A percentile compares a stretch with the other conserved stretches of the same genome.
Conservation (phyloP, 1,140 invertebrate species). For the Neodiprion lecontei region DNA sequence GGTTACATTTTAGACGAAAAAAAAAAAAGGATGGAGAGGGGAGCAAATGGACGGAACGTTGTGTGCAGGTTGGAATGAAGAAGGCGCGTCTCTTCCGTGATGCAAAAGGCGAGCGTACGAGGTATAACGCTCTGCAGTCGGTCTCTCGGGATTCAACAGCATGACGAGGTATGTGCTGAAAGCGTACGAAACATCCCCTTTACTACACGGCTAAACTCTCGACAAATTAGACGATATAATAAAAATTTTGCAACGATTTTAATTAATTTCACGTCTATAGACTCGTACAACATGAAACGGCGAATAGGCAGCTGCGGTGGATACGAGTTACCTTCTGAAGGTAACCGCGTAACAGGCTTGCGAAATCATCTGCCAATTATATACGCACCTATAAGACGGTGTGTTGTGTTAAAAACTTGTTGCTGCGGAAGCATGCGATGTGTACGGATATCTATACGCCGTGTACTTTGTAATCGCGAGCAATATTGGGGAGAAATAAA, state of each 20-base stretch:
- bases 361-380: slow-evolving; percentile 1
- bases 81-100: not conserved
- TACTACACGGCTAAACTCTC: slow-evolving; percentile 5
- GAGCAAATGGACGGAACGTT: too few species aligned
- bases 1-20: too few species aligned
- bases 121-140: not conserved
- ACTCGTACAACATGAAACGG: too few species aligned
- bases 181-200: slow-evolving; percentile 51
- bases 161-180: slow-evolving; percentile 56
- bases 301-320: too few species aligned
- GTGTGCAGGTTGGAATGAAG: too few species aligned
- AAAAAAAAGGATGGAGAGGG: too few species aligned
- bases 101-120: not conserved
- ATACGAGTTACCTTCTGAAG: not conserved
- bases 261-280: not conserved
- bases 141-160: slow-evolving; percentile 39
- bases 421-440: not conserved
- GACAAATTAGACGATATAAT: slow-evolving; percentile 7
- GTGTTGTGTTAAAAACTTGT: not conserved
- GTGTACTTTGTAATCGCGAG: not conserved
- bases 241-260: not conserved
- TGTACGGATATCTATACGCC: not conserved
- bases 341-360: not conserved
- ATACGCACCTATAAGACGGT: not conserved
- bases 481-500: not conserved